Evolutionary conservation across 2,797 vertebrate species (phyloP).

Genomic region (Cyclopterus lumpus): DNA sequence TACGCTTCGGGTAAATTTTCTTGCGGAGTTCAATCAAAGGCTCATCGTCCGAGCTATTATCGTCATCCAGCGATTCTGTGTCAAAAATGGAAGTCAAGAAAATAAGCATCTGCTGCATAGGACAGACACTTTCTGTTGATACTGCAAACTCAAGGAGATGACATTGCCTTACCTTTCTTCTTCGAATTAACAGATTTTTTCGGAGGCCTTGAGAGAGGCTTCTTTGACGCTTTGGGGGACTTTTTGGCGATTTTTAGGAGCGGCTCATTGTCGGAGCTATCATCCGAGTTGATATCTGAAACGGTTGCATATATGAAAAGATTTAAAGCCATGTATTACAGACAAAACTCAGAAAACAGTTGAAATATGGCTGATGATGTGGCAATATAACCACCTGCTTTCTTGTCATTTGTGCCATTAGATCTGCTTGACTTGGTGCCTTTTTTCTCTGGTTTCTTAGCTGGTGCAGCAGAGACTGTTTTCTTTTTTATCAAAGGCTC

Average conservation of each 20-base stretch:
- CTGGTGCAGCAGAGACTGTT: not conserved
- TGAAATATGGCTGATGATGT: not conserved
- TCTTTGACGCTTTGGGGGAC: slow-evolving; percentile 44
- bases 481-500: slow-evolving; percentile 58
- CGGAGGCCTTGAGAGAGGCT: slow-evolving; percentile 1
- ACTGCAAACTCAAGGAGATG: not conserved
- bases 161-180: slow-evolving; percentile 39
- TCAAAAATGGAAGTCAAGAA: slow-evolving; percentile 1
- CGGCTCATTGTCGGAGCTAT: slow-evolving; percentile 55
- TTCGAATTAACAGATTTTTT: slow-evolving; percentile 35
- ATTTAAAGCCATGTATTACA: not conserved
- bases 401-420: slow-evolving; percentile 45
- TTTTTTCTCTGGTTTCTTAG: slow-evolving; percentile 43
- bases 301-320: not conserved
- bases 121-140: not conserved
- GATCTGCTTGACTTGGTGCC: slow-evolving; percentile 21
- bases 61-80: slow-evolving; percentile 40
- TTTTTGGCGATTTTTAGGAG: slow-evolving; percentile 39
- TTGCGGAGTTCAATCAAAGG: slow-evolving; percentile 51
- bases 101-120: not conserved
- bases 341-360: not conserved
- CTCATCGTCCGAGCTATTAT: slow-evolving; percentile 63
- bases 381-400: slow-evolving; percentile 41
- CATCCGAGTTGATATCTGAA: slow-evolving; percentile 34
- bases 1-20: slow-evolving; percentile 33